A percentile compares a stretch with the other conserved stretches of the same genome.
Conservation (phyloP, 1,140 invertebrate genomes). For the Heliconius hermathena region DNA sequence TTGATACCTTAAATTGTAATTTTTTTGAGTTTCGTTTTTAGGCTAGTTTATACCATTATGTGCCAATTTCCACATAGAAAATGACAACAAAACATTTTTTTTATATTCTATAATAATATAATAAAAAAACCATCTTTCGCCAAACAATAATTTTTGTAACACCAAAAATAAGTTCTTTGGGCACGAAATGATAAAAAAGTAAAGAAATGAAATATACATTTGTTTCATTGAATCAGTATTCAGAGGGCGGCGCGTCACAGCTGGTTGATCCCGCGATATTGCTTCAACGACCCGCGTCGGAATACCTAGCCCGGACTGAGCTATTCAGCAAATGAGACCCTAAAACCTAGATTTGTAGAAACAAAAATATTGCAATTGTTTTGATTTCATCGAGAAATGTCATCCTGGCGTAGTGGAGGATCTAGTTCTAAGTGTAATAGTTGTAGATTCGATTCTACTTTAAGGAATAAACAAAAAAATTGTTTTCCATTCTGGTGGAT, state of each 20-base stretch:
- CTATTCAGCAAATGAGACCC: background rate
- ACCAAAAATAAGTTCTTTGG: background rate
- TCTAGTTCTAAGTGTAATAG: no score
- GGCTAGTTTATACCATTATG: no score
- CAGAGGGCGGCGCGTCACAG: conserved; percentile 7
- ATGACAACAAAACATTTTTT: background rate
- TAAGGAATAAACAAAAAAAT: no score
- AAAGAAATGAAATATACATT: conserved; percentile 11
- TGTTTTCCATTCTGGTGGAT: no score
- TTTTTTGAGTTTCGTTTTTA: no score
- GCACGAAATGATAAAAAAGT: background rate
- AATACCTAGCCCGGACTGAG: background rate
- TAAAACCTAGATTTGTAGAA: background rate
- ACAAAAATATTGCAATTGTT: background rate
- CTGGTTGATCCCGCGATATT: conserved; percentile 6
- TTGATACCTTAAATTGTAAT: no score
- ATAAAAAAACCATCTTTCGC: background rate
- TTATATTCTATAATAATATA: background rate
- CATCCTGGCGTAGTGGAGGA: no score
- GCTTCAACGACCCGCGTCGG: background rate
- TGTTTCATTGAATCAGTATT: conserved; percentile 15
- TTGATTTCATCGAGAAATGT: no score
- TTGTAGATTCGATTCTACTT: no score
- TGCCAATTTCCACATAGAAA: no score
- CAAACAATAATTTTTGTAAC: background rate